Conservation (phyloP, 2,113 vertebrate genomes). For the Gymnarchus niloticus region DNA sequence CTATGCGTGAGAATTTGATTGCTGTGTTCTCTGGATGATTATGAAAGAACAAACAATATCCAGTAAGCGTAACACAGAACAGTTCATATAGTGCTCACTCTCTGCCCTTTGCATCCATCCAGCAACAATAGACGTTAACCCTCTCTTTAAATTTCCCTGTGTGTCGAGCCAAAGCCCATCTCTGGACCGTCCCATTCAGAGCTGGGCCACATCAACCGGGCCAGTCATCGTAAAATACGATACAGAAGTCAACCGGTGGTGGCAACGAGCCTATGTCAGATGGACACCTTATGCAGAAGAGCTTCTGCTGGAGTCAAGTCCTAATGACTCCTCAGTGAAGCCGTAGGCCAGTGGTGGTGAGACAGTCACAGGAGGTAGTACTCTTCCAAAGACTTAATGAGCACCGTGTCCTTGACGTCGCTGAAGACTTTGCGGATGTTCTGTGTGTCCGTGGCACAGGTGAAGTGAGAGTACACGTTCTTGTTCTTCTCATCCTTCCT, state of each 20-base stretch:
- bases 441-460: constrained; percentile 67
- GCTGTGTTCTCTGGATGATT: not conserved
- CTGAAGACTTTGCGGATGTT: constrained; percentile 62
- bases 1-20: too few species aligned
- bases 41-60: not conserved
- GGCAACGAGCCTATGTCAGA: not conserved
- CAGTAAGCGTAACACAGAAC: not conserved
- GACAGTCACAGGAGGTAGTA: constrained; percentile 16
- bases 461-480: constrained; percentile 68
- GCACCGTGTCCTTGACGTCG: constrained; percentile 55
- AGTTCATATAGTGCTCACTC: not conserved
- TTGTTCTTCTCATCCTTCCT: constrained; percentile 46
- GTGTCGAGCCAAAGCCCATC: not conserved
- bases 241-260: not conserved
- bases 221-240: not conserved
- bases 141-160: too few species aligned
- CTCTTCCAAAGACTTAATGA: constrained; percentile 35
- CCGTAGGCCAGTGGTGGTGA: not conserved
- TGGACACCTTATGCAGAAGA: not conserved
- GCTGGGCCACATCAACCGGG: not conserved
- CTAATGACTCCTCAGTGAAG: not conserved
- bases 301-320: not conserved
- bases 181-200: not conserved
- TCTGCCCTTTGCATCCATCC: not conserved
- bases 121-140: too few species aligned